Conservation (phyloP, 2,888 invertebrate genomes). For the Rotaria magnacalcarata region DNA sequence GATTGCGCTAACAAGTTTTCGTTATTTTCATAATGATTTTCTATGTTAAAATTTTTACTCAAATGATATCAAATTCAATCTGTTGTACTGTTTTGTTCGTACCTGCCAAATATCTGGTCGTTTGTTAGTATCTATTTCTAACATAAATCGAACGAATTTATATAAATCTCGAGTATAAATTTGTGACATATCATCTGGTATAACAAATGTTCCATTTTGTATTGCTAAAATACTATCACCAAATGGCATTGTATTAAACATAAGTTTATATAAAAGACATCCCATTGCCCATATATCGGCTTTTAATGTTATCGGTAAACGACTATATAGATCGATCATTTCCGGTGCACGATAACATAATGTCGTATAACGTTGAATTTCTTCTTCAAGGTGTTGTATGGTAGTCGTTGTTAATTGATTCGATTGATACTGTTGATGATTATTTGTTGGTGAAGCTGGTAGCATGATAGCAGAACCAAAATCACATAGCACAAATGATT, state of each 20-base stretch:
- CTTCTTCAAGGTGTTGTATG: slow-evolving; percentile 69
- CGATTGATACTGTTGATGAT: slow-evolving; percentile 53
- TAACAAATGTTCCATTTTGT: slow-evolving; percentile 77
- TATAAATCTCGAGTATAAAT: slow-evolving; percentile 40
- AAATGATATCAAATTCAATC: too few relatives aligned
- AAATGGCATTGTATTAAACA: slow-evolving; percentile 81
- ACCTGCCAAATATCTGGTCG: slow-evolving; percentile 78
- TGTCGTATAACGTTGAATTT: slow-evolving; percentile 72
- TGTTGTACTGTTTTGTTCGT: too few relatives aligned
- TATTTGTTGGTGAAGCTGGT: slow-evolving; percentile 61
- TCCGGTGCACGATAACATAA: slow-evolving; percentile 82
- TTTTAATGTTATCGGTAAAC: slow-evolving; percentile 76
- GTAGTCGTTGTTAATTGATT: slow-evolving; percentile 61
- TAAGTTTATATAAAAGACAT: slow-evolving; percentile 79
- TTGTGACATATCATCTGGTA: slow-evolving; percentile 63
- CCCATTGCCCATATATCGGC: slow-evolving; percentile 72
- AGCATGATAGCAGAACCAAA: slow-evolving; percentile 90
- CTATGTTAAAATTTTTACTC: too few relatives aligned
- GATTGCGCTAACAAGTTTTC: too few relatives aligned
- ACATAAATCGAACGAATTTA: slow-evolving; percentile 65
- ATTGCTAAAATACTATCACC: slow-evolving; percentile 87
- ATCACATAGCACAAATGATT: slow-evolving; percentile 71
- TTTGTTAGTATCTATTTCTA: slow-evolving; percentile 75
- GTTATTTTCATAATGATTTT: too few relatives aligned
- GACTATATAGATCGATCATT: slow-evolving; percentile 84